Conservation (phyloP, 2,113 vertebrate species). For the Pithys albifrons region DNA sequence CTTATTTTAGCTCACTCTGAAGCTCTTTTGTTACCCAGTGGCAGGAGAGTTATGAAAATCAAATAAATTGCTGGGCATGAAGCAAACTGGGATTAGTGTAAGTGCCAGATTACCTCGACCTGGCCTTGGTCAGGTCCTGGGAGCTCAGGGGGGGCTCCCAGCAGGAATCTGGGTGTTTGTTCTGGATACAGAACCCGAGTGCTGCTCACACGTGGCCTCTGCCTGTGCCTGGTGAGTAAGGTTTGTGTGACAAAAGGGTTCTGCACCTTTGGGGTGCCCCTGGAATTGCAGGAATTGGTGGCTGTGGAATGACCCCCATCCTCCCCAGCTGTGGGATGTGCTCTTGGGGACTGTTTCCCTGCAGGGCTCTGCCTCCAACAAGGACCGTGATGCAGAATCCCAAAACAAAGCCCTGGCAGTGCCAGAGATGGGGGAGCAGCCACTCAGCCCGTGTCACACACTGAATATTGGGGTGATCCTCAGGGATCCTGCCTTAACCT, state of each 20-base stretch:
- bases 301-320: rapidly evolving
- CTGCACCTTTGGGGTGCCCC: neutral
- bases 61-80: neutral
- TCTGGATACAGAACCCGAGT: rapidly evolving
- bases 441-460: neutral
- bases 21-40: rapidly evolving
- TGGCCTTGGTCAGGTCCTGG: neutral
- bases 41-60: neutral
- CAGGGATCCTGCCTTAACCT: rapidly evolving
- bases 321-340: neutral
- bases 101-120: neutral
- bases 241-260: neutral
- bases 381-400: neutral
- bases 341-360: rapidly evolving
- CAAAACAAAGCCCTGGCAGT: rapidly evolving
- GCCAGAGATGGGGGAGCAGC: neutral
- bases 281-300: neutral
- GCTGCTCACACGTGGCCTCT: neutral
- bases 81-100: rapidly evolving
- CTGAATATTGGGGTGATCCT: rapidly evolving
- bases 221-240: rapidly evolving
- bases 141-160: neutral
- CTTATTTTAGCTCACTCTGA: neutral
- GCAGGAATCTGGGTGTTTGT: neutral
- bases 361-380: neutral